Evolutionary conservation across 1,140 invertebrate species (phyloP), one percentile per base, ranked within the genome.

Genomic region (Elysia chlorotica): DNA sequence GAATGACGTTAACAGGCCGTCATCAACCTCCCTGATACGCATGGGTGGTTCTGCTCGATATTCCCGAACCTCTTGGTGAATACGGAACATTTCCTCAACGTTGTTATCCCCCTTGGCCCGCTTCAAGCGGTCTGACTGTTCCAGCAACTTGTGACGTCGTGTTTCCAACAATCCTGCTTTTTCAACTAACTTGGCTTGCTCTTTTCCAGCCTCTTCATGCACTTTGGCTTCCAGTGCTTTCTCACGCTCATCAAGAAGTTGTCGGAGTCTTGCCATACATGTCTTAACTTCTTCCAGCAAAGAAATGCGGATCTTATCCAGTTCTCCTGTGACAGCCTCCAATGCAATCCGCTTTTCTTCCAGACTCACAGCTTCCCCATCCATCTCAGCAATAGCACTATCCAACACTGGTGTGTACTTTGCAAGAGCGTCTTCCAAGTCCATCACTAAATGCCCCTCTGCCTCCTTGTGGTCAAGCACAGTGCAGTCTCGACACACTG

Each of bases 401-500:
- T 83, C 80, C 21, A 83, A 57, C 28, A 80, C 65, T 5, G 80
- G 80, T 4, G 57, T 71, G 56, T 83, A 83, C 36, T 80, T 80
- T 17, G 74, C 61, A 30, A 79, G 5, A 0, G 79, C 82, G 36
- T 75, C 74, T 10, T 80, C 77, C 62, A 83, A 68, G 70, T 85
- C 80, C 59, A 78, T 76, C 10, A 85, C 77, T 2, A 66, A 69
- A 73, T 85, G 83, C 2, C 80, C 82, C 2, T 77, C 71, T 6
- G 17, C 54, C 56, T 83, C 83, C 62, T 78, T 81, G 74, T 85
- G 83, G 65, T 82, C 81, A 14, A 82, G 61, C n/a, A 82, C 77
- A 2, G 81, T 83, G 67, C 83, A 85, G 66, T 82, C 81, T 25
- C 83, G 69, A 76, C 83, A 85, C 19, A 85, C 77, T 1, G 76